Percentiles rank a stretch among this genome's conserved stretches.
Conservation (phyloP, 2,113 vertebrate genomes). For the Urocolius indicus region DNA sequence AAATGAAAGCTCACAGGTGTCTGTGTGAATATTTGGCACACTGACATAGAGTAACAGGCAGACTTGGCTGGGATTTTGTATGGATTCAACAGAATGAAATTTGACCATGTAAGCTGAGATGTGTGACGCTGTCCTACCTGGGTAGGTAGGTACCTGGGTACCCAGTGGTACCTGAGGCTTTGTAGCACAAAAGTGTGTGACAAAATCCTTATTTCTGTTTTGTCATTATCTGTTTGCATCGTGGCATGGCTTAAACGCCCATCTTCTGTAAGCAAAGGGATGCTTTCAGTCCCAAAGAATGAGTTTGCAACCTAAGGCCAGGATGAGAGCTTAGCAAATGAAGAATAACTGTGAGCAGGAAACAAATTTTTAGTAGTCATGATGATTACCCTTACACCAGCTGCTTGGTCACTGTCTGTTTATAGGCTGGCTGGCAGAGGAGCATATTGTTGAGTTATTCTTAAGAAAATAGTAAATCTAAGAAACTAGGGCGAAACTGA, state of each 20-base stretch:
- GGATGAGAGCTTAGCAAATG: not conserved
- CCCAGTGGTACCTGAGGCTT: not conserved
- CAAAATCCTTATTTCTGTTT: not conserved
- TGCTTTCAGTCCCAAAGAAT: not conserved
- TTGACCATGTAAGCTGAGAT: not conserved
- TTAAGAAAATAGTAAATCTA: not conserved
- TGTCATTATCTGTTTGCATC: not conserved
- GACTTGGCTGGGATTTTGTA: not conserved
- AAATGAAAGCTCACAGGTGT: not conserved
- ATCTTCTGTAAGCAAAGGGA: not conserved
- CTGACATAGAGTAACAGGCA: not conserved
- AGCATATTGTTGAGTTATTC: not conserved
- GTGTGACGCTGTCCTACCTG: not conserved
- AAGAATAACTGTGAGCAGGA: not conserved
- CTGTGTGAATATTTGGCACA: not conserved
- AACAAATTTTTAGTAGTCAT: not conserved
- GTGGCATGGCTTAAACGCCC: not conserved
- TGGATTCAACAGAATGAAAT: not conserved
- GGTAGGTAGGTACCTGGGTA: no score
- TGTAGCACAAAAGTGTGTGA: not conserved
- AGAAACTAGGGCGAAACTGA: not conserved
- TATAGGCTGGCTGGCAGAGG: not conserved
- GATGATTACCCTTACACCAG: not conserved
- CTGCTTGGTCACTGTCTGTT: not conserved
- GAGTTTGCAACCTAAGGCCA: not conserved